These are phyloP conservation scores for Spea hammondii DNA, from an alignment of 2,797 vertebrate species.

Conservation along the genomic window DNA sequence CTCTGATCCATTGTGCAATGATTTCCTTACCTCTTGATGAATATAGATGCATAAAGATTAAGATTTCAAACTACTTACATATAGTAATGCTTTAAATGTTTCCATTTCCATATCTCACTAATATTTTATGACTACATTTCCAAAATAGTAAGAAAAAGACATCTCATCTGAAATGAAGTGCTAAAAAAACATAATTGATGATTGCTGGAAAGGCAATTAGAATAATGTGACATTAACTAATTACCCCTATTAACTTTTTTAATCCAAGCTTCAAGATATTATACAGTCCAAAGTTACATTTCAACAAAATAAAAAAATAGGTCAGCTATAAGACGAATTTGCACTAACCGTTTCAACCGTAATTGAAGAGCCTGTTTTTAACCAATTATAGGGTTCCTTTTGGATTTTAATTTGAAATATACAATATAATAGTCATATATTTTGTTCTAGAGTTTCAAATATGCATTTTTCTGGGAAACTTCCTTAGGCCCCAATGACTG, in stretches of 20 bases:
- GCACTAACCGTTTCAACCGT: not conserved
- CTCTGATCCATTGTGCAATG: not conserved
- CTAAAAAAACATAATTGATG: constrained; percentile 28
- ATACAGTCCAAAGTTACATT: constrained; percentile 21
- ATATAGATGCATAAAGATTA: not conserved
- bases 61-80: not conserved
- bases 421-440: too few species aligned
- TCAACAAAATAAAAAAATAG: constrained; percentile 20
- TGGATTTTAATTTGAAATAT: too few species aligned
- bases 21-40: not conserved
- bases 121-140: constrained; percentile 28
- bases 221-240: constrained; percentile 40
- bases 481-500: too few species aligned
- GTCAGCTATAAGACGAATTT: constrained; percentile 2
- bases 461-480: too few species aligned
- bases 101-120: constrained; percentile 5
- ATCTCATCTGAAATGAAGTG: constrained; percentile 21
- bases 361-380: too few species aligned
- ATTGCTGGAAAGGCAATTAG: constrained; percentile 39
- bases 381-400: too few species aligned
- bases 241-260: constrained; percentile 39
- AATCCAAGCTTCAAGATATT: constrained; percentile 16
- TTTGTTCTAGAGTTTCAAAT: too few species aligned
- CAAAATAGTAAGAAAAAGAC: constrained; percentile 21
- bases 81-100: not conserved